Conservation (phyloP, 2,113 vertebrate genomes). For the Centrocercus urophasianus region DNA sequence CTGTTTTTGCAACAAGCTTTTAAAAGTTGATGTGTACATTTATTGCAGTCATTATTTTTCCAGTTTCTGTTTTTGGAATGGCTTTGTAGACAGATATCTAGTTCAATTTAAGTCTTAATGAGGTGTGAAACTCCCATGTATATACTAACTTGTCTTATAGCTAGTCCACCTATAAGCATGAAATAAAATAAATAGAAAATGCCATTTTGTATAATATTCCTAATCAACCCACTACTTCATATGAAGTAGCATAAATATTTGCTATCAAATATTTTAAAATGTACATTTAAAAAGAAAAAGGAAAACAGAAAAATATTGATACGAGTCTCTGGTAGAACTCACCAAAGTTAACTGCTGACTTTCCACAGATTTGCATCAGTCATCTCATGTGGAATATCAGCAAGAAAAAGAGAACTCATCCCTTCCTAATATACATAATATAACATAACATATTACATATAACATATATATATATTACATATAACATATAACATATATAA, state of each 20-base stretch:
- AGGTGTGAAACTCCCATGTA: not conserved
- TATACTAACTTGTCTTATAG: not conserved
- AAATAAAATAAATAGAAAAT: slow-evolving; percentile 29
- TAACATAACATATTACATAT: too few species aligned
- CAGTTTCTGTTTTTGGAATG: not conserved
- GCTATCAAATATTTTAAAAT: not conserved
- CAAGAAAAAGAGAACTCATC: not conserved
- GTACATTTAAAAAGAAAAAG: not conserved
- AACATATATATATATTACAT: too few species aligned
- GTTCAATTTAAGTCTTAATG: slow-evolving; percentile 28
- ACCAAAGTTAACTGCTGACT: not conserved
- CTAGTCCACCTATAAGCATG: not conserved
- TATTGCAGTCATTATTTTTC: not conserved
- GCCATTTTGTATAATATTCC: not conserved
- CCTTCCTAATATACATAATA: not conserved
- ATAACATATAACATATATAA: too few species aligned
- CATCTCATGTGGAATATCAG: not conserved
- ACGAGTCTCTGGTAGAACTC: not conserved
- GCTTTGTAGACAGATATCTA: not conserved
- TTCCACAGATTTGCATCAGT: not conserved
- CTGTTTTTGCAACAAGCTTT: not conserved
- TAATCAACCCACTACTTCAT: not conserved
- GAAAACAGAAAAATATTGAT: not conserved
- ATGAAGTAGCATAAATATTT: not conserved
- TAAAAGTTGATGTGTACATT: not conserved